Evolutionary conservation across 2,888 invertebrate genomes (phyloP).

Genomic region (Cistogaster globosa): DNA sequence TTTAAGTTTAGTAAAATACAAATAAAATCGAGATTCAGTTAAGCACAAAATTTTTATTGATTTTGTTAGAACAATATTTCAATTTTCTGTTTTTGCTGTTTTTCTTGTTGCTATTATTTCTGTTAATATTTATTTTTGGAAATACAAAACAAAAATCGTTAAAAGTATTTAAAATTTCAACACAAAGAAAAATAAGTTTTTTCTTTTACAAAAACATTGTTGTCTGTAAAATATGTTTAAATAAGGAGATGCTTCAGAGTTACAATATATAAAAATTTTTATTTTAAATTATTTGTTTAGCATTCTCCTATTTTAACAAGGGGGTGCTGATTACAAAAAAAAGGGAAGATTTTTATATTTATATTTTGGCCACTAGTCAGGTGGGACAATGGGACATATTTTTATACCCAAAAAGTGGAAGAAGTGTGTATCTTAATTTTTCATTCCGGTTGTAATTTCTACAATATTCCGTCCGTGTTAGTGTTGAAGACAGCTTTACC

Average conservation of each 20-base stretch:
- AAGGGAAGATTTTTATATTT: no score
- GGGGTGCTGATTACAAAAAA: no score
- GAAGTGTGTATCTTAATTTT: no score
- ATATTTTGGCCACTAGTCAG: no score
- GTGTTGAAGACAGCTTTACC: no score
- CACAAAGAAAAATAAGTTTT: slow-evolving; percentile 18
- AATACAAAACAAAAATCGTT: slow-evolving; percentile 5
- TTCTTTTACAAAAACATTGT: slow-evolving; percentile 1
- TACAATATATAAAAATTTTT: background rate
- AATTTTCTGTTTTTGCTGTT: slow-evolving; percentile 23
- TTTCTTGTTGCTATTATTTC: background rate
- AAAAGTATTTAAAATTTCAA: slow-evolving; percentile 19
- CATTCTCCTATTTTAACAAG: no score
- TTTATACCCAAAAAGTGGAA: no score
- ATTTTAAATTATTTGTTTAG: background rate
- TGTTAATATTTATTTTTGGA: slow-evolving; percentile 37
- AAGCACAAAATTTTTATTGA: slow-evolving; percentile 68
- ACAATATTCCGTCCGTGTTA: no score
- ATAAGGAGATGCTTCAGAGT: background rate
- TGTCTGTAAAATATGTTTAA: slow-evolving; percentile 25
- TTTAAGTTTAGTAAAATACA: slow-evolving; percentile 52
- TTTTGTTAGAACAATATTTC: slow-evolving; percentile 62
- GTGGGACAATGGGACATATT: no score
- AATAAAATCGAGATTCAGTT: slow-evolving; percentile 62
- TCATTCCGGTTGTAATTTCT: no score